phyloP scores from a whole-genome alignment of 2,888 invertebrate species.

The Spatulosminthurus flaviceps region DNA sequence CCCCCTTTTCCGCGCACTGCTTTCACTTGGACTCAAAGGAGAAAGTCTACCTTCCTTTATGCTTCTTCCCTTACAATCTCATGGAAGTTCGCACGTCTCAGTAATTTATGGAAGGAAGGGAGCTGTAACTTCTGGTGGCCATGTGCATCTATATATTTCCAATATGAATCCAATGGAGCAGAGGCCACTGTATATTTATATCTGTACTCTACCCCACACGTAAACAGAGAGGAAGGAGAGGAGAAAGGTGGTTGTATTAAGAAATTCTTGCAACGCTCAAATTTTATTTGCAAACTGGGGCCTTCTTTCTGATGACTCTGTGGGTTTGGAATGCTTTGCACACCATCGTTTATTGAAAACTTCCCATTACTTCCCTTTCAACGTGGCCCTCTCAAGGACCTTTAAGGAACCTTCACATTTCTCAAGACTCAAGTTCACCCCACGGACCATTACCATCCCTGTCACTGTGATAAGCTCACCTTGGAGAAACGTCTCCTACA shows the following conservation, averaged over 20 bases:
- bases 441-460: too few relatives aligned
- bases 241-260: neutral
- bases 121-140: too few relatives aligned
- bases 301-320: constrained; percentile 39
- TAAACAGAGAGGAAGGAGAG: neutral
- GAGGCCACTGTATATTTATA: neutral
- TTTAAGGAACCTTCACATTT: constrained; percentile 30
- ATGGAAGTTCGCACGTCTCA: too few relatives aligned
- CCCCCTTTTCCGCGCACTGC: neutral
- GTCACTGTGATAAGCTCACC: too few relatives aligned
- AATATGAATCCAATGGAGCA: neutral
- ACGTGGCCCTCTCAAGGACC: constrained; percentile 28
- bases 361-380: constrained; percentile 33
- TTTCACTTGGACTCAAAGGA: neutral
- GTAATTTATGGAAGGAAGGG: too few relatives aligned
- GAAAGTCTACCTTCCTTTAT: neutral
- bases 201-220: neutral
- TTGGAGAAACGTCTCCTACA: too few relatives aligned
- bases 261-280: neutral
- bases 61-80: too few relatives aligned
- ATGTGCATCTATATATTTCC: too few relatives aligned
- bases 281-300: constrained; percentile 6
- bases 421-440: too few relatives aligned
- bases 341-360: constrained; percentile 37
- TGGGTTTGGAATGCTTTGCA: constrained; percentile 29